These are phyloP conservation scores for Prolemur simus DNA, from an alignment of 2,113 vertebrate species.

Conservation along the genomic window DNA sequence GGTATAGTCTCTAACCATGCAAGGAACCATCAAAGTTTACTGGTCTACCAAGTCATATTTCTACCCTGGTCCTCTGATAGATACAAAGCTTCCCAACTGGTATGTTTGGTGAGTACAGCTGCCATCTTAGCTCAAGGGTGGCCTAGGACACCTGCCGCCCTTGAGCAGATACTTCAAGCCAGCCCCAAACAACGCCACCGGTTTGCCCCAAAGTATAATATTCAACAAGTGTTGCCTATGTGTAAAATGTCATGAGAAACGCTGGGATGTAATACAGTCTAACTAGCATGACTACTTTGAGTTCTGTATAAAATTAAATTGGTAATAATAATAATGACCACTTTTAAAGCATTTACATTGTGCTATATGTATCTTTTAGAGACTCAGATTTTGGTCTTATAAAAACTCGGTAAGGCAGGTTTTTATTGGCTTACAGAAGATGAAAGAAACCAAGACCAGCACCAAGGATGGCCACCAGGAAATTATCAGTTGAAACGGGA, in stretches of 20 bases:
- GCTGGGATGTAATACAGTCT: not conserved
- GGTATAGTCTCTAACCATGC: not conserved
- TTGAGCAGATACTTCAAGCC: not conserved
- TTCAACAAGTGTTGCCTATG: not conserved
- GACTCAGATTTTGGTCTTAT: not conserved
- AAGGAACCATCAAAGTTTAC: not conserved
- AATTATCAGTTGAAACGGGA: not conserved
- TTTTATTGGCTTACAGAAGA: not conserved
- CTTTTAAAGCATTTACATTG: slow-evolving; percentile 15
- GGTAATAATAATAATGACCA: not conserved
- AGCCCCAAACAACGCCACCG: not conserved
- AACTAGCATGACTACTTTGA: not conserved
- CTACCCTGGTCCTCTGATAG: not conserved
- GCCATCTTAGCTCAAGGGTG: not conserved
- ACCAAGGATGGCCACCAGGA: not conserved
- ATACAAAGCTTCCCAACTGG: not conserved
- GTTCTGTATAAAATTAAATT: not conserved
- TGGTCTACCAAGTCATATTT: not conserved
- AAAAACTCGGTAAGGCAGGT: not conserved
- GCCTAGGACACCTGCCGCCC: not conserved
- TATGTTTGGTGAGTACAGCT: not conserved
- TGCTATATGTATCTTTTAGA: not conserved
- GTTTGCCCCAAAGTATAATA: not conserved
- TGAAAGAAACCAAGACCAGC: not conserved
- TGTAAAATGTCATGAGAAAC: not conserved